Conservation (phyloP, 2,113 vertebrate genomes). For the Brachionichthys hirsutus region DNA sequence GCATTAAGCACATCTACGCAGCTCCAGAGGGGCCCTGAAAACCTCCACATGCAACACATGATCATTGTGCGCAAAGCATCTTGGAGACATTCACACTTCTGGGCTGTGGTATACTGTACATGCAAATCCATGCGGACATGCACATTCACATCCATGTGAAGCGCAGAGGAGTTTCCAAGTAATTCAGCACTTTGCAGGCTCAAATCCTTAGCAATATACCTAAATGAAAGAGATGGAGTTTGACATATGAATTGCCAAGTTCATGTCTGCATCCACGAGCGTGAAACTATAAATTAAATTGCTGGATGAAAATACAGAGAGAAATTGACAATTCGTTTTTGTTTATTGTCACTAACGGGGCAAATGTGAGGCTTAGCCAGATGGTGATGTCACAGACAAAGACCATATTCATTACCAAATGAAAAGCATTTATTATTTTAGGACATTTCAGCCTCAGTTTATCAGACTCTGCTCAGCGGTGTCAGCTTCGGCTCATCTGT, state of each 20-base stretch:
- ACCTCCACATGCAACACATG: constrained; percentile 21
- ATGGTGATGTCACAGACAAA: constrained; percentile 2
- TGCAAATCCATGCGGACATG: too few species aligned
- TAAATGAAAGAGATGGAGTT: neutral
- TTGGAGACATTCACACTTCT: constrained; percentile 4
- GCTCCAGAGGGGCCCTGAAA: constrained; percentile 16
- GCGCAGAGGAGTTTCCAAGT: neutral
- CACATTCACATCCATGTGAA: constrained; percentile 11
- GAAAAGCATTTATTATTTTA: neutral
- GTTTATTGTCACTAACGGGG: neutral
- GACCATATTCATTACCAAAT: neutral
- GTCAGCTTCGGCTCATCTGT: neutral
- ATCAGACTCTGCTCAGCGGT: constrained; percentile 1
- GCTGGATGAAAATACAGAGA: neutral
- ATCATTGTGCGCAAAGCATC: neutral
- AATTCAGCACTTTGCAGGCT: too few species aligned
- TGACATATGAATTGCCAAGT: neutral
- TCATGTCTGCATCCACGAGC: neutral
- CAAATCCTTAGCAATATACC: neutral
- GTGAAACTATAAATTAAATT: neutral
- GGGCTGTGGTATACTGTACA: neutral
- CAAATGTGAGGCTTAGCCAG: neutral
- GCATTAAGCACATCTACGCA: constrained; percentile 54
- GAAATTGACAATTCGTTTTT: neutral
- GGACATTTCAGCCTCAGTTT: constrained; percentile 1